These are phyloP conservation scores for Gibbula magus DNA, from an alignment of 2,888 invertebrate species.

Conservation along the genomic window DNA sequence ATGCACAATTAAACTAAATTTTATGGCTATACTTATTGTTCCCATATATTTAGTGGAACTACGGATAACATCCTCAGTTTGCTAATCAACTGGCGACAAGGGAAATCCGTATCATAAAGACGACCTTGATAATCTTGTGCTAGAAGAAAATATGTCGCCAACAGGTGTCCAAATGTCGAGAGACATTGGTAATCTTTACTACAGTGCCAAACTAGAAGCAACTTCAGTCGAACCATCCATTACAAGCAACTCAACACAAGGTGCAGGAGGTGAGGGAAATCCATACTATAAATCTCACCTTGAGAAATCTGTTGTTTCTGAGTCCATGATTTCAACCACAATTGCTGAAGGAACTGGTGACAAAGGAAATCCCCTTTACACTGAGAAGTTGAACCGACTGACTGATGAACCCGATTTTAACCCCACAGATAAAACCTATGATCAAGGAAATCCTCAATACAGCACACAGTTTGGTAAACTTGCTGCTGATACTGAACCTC, in stretches of 20 bases:
- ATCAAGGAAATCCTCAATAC: slow-evolving; percentile 15
- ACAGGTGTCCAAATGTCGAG: not conserved
- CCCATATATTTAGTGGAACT: not conserved
- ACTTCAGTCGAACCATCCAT: not conserved
- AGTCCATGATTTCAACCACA: not conserved
- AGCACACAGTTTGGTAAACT: not conserved
- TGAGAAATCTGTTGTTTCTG: not conserved
- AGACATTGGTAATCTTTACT: not conserved
- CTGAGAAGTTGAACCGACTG: slow-evolving; percentile 17
- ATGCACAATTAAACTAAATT: too few species aligned
- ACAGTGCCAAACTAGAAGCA: not conserved
- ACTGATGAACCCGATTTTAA: slow-evolving; percentile 9
- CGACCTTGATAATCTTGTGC: not conserved
- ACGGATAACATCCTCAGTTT: not conserved
- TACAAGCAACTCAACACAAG: not conserved
- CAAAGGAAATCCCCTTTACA: slow-evolving; percentile 26
- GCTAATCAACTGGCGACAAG: slow-evolving; percentile 24
- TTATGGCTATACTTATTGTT: too few species aligned
- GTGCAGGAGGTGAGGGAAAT: slow-evolving; percentile 26
- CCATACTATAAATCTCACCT: not conserved
- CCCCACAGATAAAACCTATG: not conserved
- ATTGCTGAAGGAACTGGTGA: slow-evolving; percentile 20
- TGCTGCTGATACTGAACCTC: not conserved
- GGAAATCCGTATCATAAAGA: slow-evolving; percentile 28
- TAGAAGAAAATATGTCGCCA: not conserved